Percentiles rank a stretch among this genome's conserved stretches.
phyloP scores from a whole-genome alignment of 53 echinoderm and acorn worm species.

The Arbacia lixula region DNA sequence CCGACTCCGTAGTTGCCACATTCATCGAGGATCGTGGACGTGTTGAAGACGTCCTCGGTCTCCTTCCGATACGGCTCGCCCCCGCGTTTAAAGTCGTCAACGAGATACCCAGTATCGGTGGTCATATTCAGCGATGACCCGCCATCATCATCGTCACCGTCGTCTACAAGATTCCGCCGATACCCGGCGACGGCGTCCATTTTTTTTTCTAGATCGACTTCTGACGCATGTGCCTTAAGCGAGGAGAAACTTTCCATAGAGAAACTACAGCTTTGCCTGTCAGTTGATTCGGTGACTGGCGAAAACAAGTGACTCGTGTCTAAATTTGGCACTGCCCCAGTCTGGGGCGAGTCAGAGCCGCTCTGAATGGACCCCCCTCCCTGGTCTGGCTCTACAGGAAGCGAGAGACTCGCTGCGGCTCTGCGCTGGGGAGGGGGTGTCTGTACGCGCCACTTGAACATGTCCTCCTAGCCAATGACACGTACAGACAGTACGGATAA shows the following conservation, averaged over 20 bases:
- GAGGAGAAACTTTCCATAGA: conserved; percentile 17
- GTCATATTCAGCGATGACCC: no score
- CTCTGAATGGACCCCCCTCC: conserved; percentile 3
- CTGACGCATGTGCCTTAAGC: conserved; percentile 6
- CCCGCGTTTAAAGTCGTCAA: no score
- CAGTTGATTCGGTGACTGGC: neutral
- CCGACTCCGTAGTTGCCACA: neutral
- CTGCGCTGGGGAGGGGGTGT: conserved; percentile 46
- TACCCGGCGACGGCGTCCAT: conserved; percentile 12
- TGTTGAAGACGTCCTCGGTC: no score
- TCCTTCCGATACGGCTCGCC: no score
- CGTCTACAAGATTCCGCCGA: neutral
- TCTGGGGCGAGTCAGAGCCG: no score
- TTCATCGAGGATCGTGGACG: no score
- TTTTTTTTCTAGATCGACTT: conserved; percentile 3
- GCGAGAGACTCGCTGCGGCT: conserved; percentile 6
- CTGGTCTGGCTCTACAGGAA: conserved; percentile 14
- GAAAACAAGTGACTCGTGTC: conserved; percentile 15
- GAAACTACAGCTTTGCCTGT: neutral
- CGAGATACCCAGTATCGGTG: no score
- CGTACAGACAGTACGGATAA: no score
- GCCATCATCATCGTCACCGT: no score
- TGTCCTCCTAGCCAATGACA: no score
- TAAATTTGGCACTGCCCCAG: conserved; percentile 18
- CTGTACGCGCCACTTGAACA: conserved; percentile 32